These are phyloP conservation scores for Oxytorus armatus DNA, from an alignment of 2,888 invertebrate species.

Conservation along the genomic window DNA sequence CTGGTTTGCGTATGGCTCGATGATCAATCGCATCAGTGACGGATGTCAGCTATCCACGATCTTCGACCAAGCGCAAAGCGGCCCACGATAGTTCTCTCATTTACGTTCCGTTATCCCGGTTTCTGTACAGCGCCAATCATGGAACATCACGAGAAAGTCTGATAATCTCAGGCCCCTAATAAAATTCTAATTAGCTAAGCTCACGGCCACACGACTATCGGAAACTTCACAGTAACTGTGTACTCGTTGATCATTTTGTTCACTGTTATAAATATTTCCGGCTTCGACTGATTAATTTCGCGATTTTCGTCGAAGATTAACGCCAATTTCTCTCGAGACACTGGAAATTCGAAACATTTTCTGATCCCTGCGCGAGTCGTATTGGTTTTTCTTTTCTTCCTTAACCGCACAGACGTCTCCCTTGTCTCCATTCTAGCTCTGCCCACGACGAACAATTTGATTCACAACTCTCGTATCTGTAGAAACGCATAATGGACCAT, in stretches of 20 bases:
- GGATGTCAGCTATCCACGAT: conserved; percentile 54
- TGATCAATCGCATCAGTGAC: conserved; percentile 61
- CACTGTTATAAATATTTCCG: conserved; percentile 3
- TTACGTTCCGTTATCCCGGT: conserved; percentile 58
- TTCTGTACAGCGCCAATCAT: conserved; percentile 30
- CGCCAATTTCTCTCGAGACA: neutral
- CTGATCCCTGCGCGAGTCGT: neutral
- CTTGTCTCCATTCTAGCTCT: neutral
- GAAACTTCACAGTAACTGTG: neutral
- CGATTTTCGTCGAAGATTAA: neutral
- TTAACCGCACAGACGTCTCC: neutral
- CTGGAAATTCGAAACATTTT: neutral
- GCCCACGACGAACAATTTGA: conserved; percentile 13
- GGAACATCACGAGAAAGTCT: conserved; percentile 10
- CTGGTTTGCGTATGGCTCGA: conserved; percentile 28
- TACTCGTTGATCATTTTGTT: neutral
- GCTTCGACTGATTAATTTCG: neutral
- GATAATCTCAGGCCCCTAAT: neutral
- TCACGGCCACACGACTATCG: conserved; percentile 6
- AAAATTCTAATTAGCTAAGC: conserved; percentile 48
- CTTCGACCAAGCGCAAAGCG: conserved; percentile 17
- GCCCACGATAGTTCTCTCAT: conserved; percentile 23
- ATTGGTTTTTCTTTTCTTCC: neutral
- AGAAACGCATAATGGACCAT: conserved; percentile 4
- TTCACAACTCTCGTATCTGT: neutral